Percentiles rank a stretch among this genome's conserved stretches.
Conservation (phyloP, 2,888 invertebrate genomes). For the Eutolmus rufibarbis region DNA sequence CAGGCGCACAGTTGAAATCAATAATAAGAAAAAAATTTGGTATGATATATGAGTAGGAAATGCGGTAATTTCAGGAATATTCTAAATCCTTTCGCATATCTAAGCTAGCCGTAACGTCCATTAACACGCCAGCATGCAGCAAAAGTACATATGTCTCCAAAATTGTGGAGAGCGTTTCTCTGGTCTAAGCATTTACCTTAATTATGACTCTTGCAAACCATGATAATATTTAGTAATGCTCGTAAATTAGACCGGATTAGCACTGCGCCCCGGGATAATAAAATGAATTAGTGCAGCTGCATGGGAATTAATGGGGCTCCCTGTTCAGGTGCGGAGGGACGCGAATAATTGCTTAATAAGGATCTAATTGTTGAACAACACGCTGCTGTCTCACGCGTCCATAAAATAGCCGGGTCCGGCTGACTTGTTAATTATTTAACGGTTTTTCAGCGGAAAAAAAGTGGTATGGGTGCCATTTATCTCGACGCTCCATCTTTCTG, state of each 20-base stretch:
- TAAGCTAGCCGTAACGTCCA: background rate
- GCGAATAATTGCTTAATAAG: background rate
- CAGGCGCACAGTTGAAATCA: too few relatives aligned
- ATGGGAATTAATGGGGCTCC: background rate
- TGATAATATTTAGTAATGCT: background rate
- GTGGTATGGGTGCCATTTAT: background rate
- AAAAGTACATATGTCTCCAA: background rate
- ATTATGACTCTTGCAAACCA: background rate
- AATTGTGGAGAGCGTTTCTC: background rate
- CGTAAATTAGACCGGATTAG: background rate
- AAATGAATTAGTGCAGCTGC: background rate
- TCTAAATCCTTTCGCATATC: background rate
- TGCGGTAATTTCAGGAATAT: background rate
- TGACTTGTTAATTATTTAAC: constrained; percentile 9
- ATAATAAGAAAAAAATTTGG: too few relatives aligned
- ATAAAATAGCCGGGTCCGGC: background rate
- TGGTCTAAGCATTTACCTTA: background rate
- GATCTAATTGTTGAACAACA: constrained; percentile 1
- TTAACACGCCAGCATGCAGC: background rate
- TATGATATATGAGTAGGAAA: too few relatives aligned
- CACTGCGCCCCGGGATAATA: background rate
- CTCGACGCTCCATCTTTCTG: background rate
- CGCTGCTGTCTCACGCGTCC: background rate
- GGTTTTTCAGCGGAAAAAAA: background rate
- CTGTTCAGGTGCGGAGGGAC: background rate